phyloP scores from a whole-genome alignment of 2,797 vertebrate genomes.

The Erpetoichthys calabaricus region DNA sequence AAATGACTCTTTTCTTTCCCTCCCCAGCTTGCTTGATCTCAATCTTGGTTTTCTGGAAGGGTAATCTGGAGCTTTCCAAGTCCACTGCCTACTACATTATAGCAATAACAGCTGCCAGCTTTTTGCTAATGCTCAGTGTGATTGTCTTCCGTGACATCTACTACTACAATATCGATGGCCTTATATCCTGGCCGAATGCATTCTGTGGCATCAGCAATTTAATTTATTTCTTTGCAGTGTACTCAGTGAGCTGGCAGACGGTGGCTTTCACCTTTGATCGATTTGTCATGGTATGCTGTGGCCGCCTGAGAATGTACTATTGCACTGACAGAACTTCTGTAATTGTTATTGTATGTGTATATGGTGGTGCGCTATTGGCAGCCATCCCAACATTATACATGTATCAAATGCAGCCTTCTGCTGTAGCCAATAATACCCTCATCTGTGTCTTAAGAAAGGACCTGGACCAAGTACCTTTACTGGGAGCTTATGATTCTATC shows the following conservation, averaged over 20 bases:
- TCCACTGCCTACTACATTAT: slow-evolving; percentile 17
- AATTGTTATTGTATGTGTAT: slow-evolving; percentile 12
- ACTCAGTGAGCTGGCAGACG: slow-evolving; percentile 16
- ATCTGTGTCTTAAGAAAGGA: slow-evolving; percentile 14
- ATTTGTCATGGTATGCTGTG: slow-evolving; percentile 15
- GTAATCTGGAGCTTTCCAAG: slow-evolving; percentile 18
- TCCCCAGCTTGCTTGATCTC: slow-evolving; percentile 12
- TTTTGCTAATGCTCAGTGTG: slow-evolving; percentile 17
- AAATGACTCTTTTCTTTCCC: neutral
- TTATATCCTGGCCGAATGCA: slow-evolving; percentile 11
- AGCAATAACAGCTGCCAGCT: slow-evolving; percentile 11
- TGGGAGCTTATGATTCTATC: slow-evolving; percentile 16
- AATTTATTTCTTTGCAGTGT: slow-evolving; percentile 17
- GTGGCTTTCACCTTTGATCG: slow-evolving; percentile 19
- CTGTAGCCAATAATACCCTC: slow-evolving; percentile 7
- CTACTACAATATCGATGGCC: slow-evolving; percentile 17
- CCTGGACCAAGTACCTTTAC: slow-evolving; percentile 14
- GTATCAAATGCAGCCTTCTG: slow-evolving; percentile 11
- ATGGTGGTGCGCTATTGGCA: slow-evolving; percentile 9
- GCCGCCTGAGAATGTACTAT: slow-evolving; percentile 14
- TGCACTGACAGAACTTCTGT: slow-evolving; percentile 9
- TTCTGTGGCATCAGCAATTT: slow-evolving; percentile 16
- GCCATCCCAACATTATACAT: slow-evolving; percentile 19
- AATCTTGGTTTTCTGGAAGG: slow-evolving; percentile 15
- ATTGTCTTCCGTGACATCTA: slow-evolving; percentile 18